Conservation (phyloP, 2,113 vertebrate species). For the Oceanites oceanicus region DNA sequence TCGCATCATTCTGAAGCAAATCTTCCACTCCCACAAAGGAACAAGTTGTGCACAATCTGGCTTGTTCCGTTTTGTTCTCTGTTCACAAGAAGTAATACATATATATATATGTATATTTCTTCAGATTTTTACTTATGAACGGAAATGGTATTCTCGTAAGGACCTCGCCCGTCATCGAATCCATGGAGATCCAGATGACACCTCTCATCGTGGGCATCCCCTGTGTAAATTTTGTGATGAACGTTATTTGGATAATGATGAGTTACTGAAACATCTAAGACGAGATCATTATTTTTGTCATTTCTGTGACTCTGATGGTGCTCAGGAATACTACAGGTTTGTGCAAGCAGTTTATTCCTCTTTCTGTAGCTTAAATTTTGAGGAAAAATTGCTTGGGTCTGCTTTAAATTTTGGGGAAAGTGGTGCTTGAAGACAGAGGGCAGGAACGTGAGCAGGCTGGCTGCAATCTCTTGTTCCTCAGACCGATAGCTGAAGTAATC, state of each 20-base stretch:
- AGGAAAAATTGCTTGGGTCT: neutral
- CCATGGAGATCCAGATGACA: constrained; percentile 94
- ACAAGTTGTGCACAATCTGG: accelerated
- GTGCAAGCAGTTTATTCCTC: neutral
- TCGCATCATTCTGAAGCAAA: neutral
- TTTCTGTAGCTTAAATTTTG: neutral
- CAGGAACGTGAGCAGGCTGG: neutral
- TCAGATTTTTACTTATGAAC: constrained; percentile 92
- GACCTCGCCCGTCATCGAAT: constrained; percentile 92
- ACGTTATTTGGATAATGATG: constrained; percentile 94
- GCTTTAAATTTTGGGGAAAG: neutral
- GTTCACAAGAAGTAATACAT: neutral
- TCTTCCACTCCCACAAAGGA: neutral
- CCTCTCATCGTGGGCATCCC: constrained; percentile 93
- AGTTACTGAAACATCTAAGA: constrained; percentile 92
- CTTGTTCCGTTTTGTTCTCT: accelerated
- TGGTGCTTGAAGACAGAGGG: neutral
- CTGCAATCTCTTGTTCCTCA: neutral
- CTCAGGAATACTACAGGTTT: constrained; percentile 96
- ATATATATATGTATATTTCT: accelerated
- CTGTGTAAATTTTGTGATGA: constrained; percentile 98
- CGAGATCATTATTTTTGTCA: constrained; percentile 98
- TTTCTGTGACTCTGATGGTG: constrained; percentile 95
- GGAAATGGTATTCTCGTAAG: constrained; percentile 96
- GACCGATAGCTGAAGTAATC: neutral